These are phyloP conservation scores for Aurelia sp. DNA, from an alignment of 30 jellyfish, hydroid and myxozoan species.

Conservation along the genomic window DNA sequence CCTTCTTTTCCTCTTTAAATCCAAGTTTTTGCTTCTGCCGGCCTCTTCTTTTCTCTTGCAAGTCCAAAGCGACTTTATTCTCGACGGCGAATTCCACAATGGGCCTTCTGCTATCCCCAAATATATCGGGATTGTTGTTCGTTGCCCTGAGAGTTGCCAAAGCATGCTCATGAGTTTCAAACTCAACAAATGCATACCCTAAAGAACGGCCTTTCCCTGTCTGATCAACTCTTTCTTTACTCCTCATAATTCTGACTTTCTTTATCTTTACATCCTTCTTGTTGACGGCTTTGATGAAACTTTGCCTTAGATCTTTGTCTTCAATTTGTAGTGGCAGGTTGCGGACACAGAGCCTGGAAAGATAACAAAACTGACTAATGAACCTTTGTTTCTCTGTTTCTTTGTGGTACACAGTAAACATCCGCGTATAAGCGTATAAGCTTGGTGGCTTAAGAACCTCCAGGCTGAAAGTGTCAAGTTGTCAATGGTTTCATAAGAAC, in stretches of 20 bases:
- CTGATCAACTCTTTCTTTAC: conserved; percentile 81
- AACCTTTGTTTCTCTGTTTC: too few species aligned
- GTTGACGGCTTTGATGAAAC: conserved; percentile 34
- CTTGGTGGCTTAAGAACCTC: too few species aligned
- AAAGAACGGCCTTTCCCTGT: conserved; percentile 86
- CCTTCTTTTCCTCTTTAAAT: background rate
- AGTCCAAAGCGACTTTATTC: conserved; percentile 79
- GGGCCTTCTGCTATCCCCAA: conserved; percentile 85
- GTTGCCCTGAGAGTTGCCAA: conserved; percentile 67
- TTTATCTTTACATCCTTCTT: conserved; percentile 37
- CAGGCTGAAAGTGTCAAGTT: too few species aligned
- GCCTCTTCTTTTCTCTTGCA: conserved; percentile 76
- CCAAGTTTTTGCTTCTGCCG: conserved; percentile 55
- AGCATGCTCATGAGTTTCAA: conserved; percentile 87
- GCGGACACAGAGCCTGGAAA: conserved; percentile 89
- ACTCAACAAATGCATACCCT: conserved; percentile 92
- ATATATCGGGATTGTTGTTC: conserved; percentile 84
- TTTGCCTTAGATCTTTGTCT: conserved; percentile 60
- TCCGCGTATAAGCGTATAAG: too few species aligned
- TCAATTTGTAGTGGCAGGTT: conserved; percentile 79
- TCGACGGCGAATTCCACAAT: conserved; percentile 97
- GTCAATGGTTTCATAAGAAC: too few species aligned
- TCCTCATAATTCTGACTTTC: conserved; percentile 79
- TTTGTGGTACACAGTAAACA: too few species aligned
- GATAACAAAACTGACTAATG: background rate